Base-by-base conservation (phyloP, 2,113 vertebrate genomes). In the Strix aluco region DNA sequence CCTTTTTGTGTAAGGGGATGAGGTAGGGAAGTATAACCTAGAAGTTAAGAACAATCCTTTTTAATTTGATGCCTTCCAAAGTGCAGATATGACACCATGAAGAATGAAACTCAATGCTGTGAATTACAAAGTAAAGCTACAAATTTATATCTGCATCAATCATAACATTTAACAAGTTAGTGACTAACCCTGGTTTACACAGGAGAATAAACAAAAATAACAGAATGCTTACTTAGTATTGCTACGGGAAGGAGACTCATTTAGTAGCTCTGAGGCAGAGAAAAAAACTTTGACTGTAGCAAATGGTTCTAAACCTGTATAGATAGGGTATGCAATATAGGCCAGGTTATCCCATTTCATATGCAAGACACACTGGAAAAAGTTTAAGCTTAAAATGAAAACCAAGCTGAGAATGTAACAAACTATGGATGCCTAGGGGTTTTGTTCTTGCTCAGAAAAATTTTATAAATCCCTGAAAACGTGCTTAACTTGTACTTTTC, bases 1-100 rank as follows among this genome's bases (percentile, higher is more conserved):
- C 94, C 94, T 97, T 96, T 92, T 74, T 96, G 74, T 90, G 74
- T 57, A 91, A 63, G 49, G 61, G 55, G 77, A 94, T 80, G 78
- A 92, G 70, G 79, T 78, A 89, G 51, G n/a, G 30, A 95, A 94
- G 66, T 59, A 52, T 81, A 96, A 93, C 77, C 77, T 75, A 81
- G 78, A 94, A 93, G 73, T 47, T 58, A 96, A 92, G 71, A 89
- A 83, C 65, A 44, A 89, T 54, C 61, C 52, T 86, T 91, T 93
- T 75, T 49, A 86, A 89, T 89, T 87, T 19, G 22, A 83, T 55
- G 85, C 52, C 15, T 88, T 85, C 44, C 63, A 29, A 66, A 93
- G 57, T 9, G 22, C 34, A 85, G 70, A 59, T 86, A 90, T 23
- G 67, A 66, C 63, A 88, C 42, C 18, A 52, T 4, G 63, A 88